These are phyloP conservation scores for Emydoidea blandingii DNA, from an alignment of 2,797 vertebrate species.

Conservation along the genomic window DNA sequence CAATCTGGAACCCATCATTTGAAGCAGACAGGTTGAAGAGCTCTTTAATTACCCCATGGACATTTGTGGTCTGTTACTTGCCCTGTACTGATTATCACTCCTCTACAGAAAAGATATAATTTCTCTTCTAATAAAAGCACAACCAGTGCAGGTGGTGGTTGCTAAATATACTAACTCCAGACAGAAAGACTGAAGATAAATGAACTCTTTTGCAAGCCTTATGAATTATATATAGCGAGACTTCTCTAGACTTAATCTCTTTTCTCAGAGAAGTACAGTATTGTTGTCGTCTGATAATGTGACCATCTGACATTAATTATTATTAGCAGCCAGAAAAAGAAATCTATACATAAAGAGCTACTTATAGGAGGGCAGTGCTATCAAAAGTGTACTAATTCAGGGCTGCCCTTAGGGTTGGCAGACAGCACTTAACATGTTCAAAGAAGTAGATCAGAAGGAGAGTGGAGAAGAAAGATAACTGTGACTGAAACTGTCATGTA, in stretches of 20 bases:
- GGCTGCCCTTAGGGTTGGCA: neutral
- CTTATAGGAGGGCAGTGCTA: neutral
- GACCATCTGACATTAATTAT: neutral
- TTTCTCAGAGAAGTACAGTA: neutral
- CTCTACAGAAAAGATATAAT: neutral
- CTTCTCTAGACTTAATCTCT: neutral
- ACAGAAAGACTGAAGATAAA: neutral
- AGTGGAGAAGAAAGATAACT: neutral
- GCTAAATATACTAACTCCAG: neutral
- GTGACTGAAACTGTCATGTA: neutral
- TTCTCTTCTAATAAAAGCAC: neutral
- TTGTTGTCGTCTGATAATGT: neutral
- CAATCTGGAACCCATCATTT: neutral
- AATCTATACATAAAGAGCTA: neutral
- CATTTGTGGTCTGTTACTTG: neutral
- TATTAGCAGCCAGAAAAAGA: neutral
- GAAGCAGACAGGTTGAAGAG: neutral
- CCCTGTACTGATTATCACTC: neutral
- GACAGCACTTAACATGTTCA: neutral
- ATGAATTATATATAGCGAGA: neutral
- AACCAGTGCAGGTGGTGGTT: neutral
- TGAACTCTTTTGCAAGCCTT: neutral
- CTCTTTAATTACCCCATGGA: neutral
- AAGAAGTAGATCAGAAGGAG: neutral
- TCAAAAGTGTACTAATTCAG: neutral